Evolutionary conservation across 2,113 vertebrate genomes (phyloP), one percentile per base, ranked within the genome.

Genomic region (Arenaria interpres): DNA sequence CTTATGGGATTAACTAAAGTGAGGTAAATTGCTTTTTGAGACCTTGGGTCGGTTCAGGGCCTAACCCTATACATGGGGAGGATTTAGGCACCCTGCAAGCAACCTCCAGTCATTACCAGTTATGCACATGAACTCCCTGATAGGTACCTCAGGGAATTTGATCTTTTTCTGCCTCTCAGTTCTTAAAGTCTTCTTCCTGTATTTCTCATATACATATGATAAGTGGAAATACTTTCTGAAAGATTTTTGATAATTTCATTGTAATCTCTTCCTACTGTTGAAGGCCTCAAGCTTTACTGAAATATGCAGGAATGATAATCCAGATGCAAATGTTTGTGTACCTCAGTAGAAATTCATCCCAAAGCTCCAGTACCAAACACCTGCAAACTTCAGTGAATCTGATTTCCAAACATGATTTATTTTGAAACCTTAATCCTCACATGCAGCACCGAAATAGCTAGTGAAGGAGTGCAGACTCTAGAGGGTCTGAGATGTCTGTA

Each of bases 341-440:
- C 14, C 24, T 75, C 64, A 68, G 2, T 15, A 85, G 22, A 14
- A 71, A 67, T 51, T 78, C 3, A 68, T 72, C 19, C 75, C 60
- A 78, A 84, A 90, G 46, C 23, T 68, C 20, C 76, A 75, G 10
- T 32, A 84, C 35, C 13, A 66, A 92, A 92, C 60, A 92, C 53
- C 83, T 75, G 76, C 53, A 78, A 87, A 76, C 21, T 83, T 67
- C 23, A 62, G 30, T 24, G 37, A 72, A 67, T 72, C 41, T 48
- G 51, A 86, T 63, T 86, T 72, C 62, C 1, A 5, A 50, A 60
- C 45, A 20, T 39, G 69, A 76, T 93, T 94, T 92, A 83, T 94
- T 93, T 90, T 91, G 69, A 89, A 95, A n/a, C 33, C 22, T 64
- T 92, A 56, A 95, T 84, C 60, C 53, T 82, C 85, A 14, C 35